Percentiles rank a stretch among this genome's conserved stretches.
phyloP scores from a whole-genome alignment of 2,113 vertebrate genomes.

The Eclectus roratus region DNA sequence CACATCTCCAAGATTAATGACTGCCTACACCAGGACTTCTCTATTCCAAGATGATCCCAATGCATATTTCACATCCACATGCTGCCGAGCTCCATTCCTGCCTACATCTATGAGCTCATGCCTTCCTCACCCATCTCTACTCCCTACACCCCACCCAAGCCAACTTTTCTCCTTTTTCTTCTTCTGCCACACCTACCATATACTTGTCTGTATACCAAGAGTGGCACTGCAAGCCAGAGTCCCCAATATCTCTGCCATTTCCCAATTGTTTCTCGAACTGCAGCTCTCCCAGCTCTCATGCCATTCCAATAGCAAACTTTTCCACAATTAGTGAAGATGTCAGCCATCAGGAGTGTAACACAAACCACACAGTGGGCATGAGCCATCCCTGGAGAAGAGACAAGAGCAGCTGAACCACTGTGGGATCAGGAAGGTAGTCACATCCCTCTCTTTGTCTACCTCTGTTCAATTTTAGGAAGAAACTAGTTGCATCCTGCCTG shows the following conservation, averaged over 20 bases:
- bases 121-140: not conserved
- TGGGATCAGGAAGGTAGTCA: not conserved
- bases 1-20: slow-evolving; percentile 37
- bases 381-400: not conserved
- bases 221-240: not conserved
- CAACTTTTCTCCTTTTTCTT: slow-evolving; percentile 25
- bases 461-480: not conserved
- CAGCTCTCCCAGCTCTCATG: not conserved
- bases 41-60: slow-evolving; percentile 58
- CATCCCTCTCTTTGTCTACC: not conserved
- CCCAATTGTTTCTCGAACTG: slow-evolving; percentile 16
- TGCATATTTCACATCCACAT: slow-evolving; percentile 28
- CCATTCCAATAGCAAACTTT: slow-evolving; percentile 18
- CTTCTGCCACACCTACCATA: slow-evolving; percentile 2
- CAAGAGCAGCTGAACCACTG: not conserved
- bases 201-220: not conserved
- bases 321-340: not conserved
- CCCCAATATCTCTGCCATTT: not conserved
- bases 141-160: slow-evolving; percentile 15
- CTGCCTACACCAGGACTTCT: slow-evolving; percentile 26
- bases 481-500: not conserved
- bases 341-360: not conserved
- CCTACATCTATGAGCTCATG: slow-evolving; percentile 12
- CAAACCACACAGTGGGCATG: not conserved
- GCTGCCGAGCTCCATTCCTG: slow-evolving; percentile 29